Evolutionary conservation across 2,113 vertebrate species (phyloP), one percentile per base, ranked within the genome.

Genomic region (Bambusicola thoracicus): DNA sequence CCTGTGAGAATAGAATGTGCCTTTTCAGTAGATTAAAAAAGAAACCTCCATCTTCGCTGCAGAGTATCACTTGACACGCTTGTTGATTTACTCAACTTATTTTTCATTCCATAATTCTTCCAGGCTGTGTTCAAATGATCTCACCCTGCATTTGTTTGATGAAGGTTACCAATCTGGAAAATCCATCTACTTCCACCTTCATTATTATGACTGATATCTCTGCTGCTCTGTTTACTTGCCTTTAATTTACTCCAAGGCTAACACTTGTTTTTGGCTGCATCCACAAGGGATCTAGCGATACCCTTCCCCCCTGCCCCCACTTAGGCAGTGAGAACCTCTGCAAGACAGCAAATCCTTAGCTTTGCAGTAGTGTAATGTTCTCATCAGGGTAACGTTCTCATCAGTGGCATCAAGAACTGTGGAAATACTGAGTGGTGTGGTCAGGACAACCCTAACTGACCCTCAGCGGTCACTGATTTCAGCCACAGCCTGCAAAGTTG

Each of bases 131-230:
- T 94, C 40, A 75, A 80, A 81, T 67, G 84, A 95, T 77, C 77
- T 92, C 84, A 90, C 29, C 59, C 79, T 81, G 67, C 72, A 41
- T 90, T 95, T 94, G 65, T 89, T 18, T 85, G 85, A 85, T 93
- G 95, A 92, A 95, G 90, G 95, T 92, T 91, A 93, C 66, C 78
- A 38, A 18, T 51, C 83, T 87, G 90, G 87, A 90, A 86, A 94
- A 89, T 82, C 49, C 24, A 82, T 69, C 63, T 87, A 63, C 82
- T 74, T 93, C 86, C 49, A 83, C 73, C 38, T 62, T 44, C 91
- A 74, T 62, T 87, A 85, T 49, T 8, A 92, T 92, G 95, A 96
- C 53, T 13, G 93, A 95, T 96, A 63, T 85, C 76, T 34, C 87
- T 34, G 63, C 32, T 14, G 79, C 40, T 80, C 80, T 78, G 19